These are phyloP conservation scores for Malacosoma neustria DNA, from an alignment of 2,888 invertebrate genomes.

Conservation along the genomic window DNA sequence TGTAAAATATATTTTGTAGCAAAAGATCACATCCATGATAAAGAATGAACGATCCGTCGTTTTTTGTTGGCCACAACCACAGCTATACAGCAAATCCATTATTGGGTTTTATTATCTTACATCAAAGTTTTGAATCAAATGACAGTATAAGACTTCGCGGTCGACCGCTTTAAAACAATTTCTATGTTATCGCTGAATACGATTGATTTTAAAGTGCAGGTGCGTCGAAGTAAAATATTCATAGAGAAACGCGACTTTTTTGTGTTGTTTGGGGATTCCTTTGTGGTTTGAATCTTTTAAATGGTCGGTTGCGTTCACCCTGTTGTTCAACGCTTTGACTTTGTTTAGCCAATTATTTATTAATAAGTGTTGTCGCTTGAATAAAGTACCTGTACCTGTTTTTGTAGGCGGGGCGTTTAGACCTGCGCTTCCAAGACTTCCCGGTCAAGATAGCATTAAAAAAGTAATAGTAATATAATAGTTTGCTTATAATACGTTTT, in stretches of 20 bases:
- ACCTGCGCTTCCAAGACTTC: too few relatives aligned
- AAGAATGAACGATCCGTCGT: constrained; percentile 31
- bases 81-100: constrained; percentile 54
- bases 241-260: constrained; percentile 47
- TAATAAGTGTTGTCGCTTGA: not conserved
- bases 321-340: constrained; percentile 31
- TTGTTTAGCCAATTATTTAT: constrained; percentile 18
- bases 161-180: constrained; percentile 27
- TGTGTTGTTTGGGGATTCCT: constrained; percentile 42
- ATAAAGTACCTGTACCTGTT: not conserved
- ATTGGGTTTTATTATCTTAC: constrained; percentile 62
- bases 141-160: constrained; percentile 24
- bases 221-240: constrained; percentile 40
- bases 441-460: too few relatives aligned
- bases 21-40: constrained; percentile 31
- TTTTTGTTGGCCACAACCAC: constrained; percentile 44
- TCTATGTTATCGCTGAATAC: constrained; percentile 31
- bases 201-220: constrained; percentile 31
- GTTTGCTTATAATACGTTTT: too few relatives aligned
- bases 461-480: too few relatives aligned
- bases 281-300: constrained; percentile 43
- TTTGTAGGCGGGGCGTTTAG: not conserved
- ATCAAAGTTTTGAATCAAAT: constrained; percentile 56
- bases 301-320: constrained; percentile 21
- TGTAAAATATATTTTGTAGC: constrained; percentile 26